phyloP scores from a whole-genome alignment of 2,113 vertebrate species.

The Crotalus tigris region DNA sequence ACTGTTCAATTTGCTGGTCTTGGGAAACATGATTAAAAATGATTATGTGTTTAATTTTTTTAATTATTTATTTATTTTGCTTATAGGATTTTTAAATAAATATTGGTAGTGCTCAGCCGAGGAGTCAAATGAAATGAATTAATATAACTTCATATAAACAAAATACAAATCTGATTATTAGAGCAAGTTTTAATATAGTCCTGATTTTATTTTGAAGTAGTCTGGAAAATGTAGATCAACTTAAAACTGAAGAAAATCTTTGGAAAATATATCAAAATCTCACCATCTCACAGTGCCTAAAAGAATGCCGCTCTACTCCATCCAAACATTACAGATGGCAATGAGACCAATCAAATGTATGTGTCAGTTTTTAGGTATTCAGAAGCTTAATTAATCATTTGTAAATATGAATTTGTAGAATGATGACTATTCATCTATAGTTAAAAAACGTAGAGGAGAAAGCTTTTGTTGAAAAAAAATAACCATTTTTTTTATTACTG shows the following conservation, averaged over 20 bases:
- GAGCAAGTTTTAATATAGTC: background rate
- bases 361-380: background rate
- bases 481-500: background rate
- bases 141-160: background rate
- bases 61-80: background rate
- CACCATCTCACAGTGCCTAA: background rate
- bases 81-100: background rate
- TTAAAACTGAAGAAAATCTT: background rate
- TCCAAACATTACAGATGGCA: background rate
- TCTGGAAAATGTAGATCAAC: background rate
- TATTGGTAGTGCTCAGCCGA: background rate
- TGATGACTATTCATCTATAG: background rate
- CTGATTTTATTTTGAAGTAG: background rate
- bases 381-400: conserved; percentile 25
- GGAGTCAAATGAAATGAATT: background rate
- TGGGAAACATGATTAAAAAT: background rate
- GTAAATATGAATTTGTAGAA: background rate
- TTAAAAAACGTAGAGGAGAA: background rate
- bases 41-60: background rate
- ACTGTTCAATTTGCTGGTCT: background rate
- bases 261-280: background rate
- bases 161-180: background rate
- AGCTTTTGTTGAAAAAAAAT: background rate
- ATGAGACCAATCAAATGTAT: background rate
- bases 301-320: background rate